Conservation (phyloP, 2,113 vertebrate species). For the Hippocampus zosterae region DNA sequence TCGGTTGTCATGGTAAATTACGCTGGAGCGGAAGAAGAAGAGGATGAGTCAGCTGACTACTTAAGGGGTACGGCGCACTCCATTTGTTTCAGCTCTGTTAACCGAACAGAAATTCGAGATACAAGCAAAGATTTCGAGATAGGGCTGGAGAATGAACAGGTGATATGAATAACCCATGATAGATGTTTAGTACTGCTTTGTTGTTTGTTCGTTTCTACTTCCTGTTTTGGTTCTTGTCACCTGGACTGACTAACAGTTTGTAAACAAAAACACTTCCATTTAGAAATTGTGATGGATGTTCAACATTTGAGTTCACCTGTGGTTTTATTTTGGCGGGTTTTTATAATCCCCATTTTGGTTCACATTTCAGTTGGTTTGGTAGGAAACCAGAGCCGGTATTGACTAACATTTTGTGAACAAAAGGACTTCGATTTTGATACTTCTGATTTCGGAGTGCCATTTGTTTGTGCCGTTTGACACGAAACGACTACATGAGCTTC, state of each 20-base stretch:
- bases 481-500: not conserved
- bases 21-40: constrained; percentile 61
- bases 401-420: not conserved
- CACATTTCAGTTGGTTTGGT: not conserved
- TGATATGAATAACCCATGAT: not conserved
- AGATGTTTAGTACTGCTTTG: not conserved
- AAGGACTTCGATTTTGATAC: not conserved
- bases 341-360: not conserved
- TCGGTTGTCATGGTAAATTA: constrained; percentile 93
- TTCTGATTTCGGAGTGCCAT: not conserved
- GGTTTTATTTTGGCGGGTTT: not conserved
- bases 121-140: not conserved
- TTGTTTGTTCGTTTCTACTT: not conserved
- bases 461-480: not conserved
- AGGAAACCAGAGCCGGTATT: not conserved
- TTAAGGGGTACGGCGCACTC: constrained; percentile 13
- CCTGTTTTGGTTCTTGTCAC: not conserved
- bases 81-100: constrained; percentile 12
- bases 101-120: not conserved
- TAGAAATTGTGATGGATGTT: not conserved
- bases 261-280: not conserved
- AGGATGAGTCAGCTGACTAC: constrained; percentile 46
- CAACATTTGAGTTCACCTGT: not conserved
- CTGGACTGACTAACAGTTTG: not conserved
- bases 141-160: not conserved